A percentile compares a stretch with the other conserved stretches of the same genome.
These are phyloP conservation scores for Ginglymostoma cirratum DNA, from an alignment of 2,113 vertebrate genomes.

Conservation along the genomic window DNA sequence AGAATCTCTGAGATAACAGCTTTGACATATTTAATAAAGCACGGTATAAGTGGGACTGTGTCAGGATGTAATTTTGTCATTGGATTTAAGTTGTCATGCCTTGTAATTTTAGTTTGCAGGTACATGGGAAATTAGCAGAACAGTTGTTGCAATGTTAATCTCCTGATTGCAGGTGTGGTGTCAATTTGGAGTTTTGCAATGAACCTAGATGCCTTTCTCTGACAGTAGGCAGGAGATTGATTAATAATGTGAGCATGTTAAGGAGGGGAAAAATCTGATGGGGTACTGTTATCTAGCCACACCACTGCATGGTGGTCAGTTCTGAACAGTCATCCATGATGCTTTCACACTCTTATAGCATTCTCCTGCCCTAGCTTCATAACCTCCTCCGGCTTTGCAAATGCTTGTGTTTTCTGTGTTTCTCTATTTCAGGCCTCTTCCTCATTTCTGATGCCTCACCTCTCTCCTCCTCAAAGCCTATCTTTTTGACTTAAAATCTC, in stretches of 20 bases:
- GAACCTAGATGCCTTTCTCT: background rate
- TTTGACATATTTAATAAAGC: slow-evolving; percentile 41
- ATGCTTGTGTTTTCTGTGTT: too few species aligned
- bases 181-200: background rate
- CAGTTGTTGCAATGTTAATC: background rate
- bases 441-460: background rate
- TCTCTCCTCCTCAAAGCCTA: background rate
- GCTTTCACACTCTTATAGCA: background rate
- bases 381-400: background rate
- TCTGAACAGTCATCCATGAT: background rate
- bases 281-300: background rate
- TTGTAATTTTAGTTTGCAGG: background rate
- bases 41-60: background rate
- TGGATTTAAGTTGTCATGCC: background rate
- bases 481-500: background rate
- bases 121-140: background rate
- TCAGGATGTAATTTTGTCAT: background rate
- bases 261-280: background rate
- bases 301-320: background rate
- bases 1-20: slow-evolving; percentile 51
- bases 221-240: background rate
- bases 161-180: background rate
- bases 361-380: background rate
- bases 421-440: background rate
- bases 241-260: background rate